Evolutionary conservation across 2,797 vertebrate species (phyloP).

Genomic region (Meda fulgida): DNA sequence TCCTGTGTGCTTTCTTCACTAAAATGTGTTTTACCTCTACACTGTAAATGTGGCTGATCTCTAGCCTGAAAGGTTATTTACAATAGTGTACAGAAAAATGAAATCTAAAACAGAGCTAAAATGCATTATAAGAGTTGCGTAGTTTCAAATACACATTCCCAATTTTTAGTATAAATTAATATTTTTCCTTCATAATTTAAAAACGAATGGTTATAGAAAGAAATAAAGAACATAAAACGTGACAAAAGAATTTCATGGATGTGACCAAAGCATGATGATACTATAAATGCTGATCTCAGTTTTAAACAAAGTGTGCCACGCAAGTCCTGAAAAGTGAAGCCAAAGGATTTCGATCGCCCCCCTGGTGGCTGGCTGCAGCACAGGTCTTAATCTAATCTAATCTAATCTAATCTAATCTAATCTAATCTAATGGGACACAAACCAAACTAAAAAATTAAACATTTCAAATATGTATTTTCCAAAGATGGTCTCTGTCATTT

Average conservation of each 20-base stretch:
- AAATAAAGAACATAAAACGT: background rate
- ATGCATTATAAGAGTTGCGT: background rate
- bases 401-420: too few species aligned
- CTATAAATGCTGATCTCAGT: constrained; percentile 5
- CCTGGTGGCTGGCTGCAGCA: too few species aligned
- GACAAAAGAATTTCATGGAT: background rate
- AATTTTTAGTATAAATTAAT: background rate
- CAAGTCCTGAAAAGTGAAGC: too few species aligned
- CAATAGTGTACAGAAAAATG: constrained; percentile 14
- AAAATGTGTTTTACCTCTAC: background rate
- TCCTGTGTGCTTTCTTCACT: constrained; percentile 2
- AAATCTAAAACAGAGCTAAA: background rate
- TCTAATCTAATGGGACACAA: too few species aligned
- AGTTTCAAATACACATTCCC: background rate
- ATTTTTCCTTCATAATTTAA: background rate
- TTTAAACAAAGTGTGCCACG: background rate
- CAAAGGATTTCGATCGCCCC: too few species aligned
- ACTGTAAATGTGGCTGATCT: constrained; percentile 13
- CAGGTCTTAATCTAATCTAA: too few species aligned
- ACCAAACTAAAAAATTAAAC: too few species aligned
- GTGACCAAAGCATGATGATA: background rate
- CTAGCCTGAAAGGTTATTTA: constrained; percentile 7
- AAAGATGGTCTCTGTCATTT: too few species aligned
- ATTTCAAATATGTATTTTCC: too few species aligned
- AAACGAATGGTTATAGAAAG: background rate